These are phyloP conservation scores for Ostrea edulis DNA, from an alignment of 1,140 invertebrate species.

Conservation along the genomic window DNA sequence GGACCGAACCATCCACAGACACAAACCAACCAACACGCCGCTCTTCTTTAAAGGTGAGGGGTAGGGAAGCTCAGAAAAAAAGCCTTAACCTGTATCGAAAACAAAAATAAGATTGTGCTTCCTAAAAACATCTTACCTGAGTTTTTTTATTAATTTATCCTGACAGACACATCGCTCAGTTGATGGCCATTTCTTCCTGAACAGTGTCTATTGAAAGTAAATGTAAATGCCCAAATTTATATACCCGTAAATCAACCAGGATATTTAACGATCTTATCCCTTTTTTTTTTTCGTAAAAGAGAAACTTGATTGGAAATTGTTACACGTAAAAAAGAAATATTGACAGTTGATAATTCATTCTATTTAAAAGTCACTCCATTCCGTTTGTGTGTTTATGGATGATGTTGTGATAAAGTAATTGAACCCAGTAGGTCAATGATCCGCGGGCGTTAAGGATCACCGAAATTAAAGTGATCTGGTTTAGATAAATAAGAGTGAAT, in stretches of 20 bases:
- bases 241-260: neutral
- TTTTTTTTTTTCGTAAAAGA: neutral
- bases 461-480: neutral
- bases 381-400: neutral
- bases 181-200: too few relatives aligned
- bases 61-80: too few relatives aligned
- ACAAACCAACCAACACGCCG: too few relatives aligned
- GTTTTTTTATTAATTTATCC: too few relatives aligned
- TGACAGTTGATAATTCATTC: constrained; percentile 1
- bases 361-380: neutral
- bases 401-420: neutral
- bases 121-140: too few relatives aligned
- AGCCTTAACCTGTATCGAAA: too few relatives aligned
- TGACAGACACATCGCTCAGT: too few relatives aligned
- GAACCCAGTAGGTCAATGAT: neutral
- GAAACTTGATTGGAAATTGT: neutral
- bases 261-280: neutral
- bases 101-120: too few relatives aligned
- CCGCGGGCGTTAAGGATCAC: neutral
- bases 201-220: too few relatives aligned
- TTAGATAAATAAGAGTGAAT: neutral
- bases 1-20: too few relatives aligned
- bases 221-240: too few relatives aligned
- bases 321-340: neutral
- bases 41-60: too few relatives aligned